phyloP scores from a whole-genome alignment of 2,888 invertebrate species.

The Teinopalpus imperialis region DNA sequence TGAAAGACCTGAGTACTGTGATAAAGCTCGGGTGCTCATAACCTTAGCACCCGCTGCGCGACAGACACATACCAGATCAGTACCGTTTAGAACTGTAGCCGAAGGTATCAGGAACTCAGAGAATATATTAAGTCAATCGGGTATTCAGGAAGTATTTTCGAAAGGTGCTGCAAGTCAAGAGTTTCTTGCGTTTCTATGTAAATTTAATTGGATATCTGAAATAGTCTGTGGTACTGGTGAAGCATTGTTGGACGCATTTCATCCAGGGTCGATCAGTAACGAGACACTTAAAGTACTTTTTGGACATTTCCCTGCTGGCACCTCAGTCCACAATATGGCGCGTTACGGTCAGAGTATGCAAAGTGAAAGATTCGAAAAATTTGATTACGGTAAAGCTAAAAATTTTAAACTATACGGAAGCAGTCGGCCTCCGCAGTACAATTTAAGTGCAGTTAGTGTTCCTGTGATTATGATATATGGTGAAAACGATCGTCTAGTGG shows the following conservation, averaged over 20 bases:
- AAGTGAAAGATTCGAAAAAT: constrained; percentile 40
- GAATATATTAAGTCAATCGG: constrained; percentile 15
- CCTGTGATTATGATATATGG: constrained; percentile 39
- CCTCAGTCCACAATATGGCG: constrained; percentile 43
- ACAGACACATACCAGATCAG: constrained; percentile 63
- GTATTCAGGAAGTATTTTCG: constrained; percentile 26
- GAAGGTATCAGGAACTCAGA: constrained; percentile 63
- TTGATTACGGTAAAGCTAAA: constrained; percentile 37
- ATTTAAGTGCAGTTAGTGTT: constrained; percentile 43
- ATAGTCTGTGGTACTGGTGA: constrained; percentile 26
- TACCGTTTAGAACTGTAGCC: constrained; percentile 77
- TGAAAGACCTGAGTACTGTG: constrained; percentile 84
- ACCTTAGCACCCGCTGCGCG: constrained; percentile 84
- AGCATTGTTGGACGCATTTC: constrained; percentile 25
- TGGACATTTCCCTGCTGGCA: constrained; percentile 44
- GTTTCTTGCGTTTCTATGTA: constrained; percentile 47
- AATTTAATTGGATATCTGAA: constrained; percentile 38
- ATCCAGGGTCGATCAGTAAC: constrained; percentile 37
- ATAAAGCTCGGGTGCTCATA: constrained; percentile 82
- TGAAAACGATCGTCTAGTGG: constrained; percentile 42
- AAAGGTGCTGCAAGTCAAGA: constrained; percentile 24
- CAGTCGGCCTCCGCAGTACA: constrained; percentile 40
- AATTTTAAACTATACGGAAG: constrained; percentile 42
- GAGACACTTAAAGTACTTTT: constrained; percentile 25
- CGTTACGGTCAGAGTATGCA: constrained; percentile 42